Evolutionary conservation across 2,888 invertebrate species (phyloP).

Genomic region (Nomada ferruginata): DNA sequence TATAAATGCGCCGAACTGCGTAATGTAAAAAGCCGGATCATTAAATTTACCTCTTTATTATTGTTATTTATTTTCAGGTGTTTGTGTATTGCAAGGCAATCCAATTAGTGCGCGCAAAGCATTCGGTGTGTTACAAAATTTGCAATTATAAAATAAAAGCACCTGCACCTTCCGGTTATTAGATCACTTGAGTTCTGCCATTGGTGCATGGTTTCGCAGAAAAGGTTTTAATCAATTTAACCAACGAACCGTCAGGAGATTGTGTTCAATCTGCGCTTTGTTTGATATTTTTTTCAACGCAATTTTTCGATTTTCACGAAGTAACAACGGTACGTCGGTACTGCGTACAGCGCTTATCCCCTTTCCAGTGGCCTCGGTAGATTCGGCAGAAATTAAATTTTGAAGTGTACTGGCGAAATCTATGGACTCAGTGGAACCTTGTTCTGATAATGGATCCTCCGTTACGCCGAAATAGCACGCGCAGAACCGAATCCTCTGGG

Average conservation of each 20-base stretch:
- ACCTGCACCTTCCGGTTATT: not conserved
- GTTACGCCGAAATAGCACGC: conserved; percentile 64
- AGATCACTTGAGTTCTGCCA: not conserved
- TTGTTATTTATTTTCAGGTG: not conserved
- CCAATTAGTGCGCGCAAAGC: not conserved
- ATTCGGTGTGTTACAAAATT: not conserved
- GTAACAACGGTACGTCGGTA: not conserved
- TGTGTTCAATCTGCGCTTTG: conserved; percentile 4
- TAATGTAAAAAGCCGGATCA: too few species aligned
- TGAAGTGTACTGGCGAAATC: conserved; percentile 50
- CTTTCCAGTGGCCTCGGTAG: conserved; percentile 8
- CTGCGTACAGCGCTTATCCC: not conserved
- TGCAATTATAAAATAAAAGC: not conserved
- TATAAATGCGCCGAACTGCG: too few species aligned
- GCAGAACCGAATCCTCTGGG: conserved; percentile 59
- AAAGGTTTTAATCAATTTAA: conserved; percentile 2
- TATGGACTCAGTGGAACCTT: conserved; percentile 58
- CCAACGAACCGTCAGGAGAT: not conserved
- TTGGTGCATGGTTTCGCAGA: not conserved
- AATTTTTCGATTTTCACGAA: too few species aligned
- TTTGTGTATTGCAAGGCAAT: not conserved
- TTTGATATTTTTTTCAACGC: not conserved
- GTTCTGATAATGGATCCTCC: conserved; percentile 66
- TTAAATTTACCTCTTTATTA: too few species aligned
- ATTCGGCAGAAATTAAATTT: conserved; percentile 57